Evolutionary conservation across 2,113 vertebrate species (phyloP).

Genomic region (Atrichornis clamosus): DNA sequence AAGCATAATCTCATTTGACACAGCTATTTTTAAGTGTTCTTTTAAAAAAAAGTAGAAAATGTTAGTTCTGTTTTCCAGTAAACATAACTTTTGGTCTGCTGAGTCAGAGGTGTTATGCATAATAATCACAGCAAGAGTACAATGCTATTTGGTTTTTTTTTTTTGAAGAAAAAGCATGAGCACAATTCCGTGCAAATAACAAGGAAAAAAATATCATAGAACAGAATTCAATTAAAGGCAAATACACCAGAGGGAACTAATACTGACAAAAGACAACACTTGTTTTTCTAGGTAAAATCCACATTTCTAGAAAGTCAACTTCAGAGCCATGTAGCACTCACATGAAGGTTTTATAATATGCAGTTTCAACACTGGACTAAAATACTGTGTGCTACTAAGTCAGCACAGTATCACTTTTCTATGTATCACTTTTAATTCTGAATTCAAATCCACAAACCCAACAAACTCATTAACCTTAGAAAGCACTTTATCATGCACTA

Average conservation of each 20-base stretch:
- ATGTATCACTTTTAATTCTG: not conserved
- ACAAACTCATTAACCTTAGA: not conserved
- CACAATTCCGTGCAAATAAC: not conserved
- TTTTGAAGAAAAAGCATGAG: not conserved
- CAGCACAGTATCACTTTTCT: not conserved
- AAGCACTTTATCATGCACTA: not conserved
- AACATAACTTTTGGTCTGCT: conserved; percentile 39
- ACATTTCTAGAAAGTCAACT: not conserved
- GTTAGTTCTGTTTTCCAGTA: conserved; percentile 44
- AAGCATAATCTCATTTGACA: conserved; percentile 36
- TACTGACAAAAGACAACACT: not conserved
- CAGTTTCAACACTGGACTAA: not conserved
- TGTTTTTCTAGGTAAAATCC: not conserved
- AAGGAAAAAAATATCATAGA: not conserved
- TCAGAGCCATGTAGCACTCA: not conserved
- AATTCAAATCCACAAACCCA: not conserved
- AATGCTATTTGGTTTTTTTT: not conserved
- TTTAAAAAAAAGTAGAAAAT: not conserved
- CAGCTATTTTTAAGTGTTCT: conserved; percentile 22
- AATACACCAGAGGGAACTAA: not conserved
- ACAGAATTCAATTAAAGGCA: not conserved
- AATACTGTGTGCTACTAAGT: not conserved
- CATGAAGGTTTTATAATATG: not conserved
- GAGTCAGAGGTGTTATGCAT: conserved; percentile 11
- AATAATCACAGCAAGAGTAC: conserved; percentile 27